Base-by-base conservation (phyloP, 2,797 vertebrate genomes). In the Eurystomus glaucurus region DNA sequence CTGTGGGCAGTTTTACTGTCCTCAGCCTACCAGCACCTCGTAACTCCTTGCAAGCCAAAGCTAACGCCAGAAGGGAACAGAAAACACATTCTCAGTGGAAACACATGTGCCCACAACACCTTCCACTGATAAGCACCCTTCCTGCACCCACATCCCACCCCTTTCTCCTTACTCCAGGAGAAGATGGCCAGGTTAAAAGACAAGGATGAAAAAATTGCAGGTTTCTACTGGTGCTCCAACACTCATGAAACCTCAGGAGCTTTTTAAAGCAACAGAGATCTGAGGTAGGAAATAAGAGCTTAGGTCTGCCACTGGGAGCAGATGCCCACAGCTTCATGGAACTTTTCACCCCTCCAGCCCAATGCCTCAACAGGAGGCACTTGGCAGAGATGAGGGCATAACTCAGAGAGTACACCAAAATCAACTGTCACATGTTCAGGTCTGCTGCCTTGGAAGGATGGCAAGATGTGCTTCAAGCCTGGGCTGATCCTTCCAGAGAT, bases 1-100 rank as follows among this genome's bases (percentile, higher is more conserved):
- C 52, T 6, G 23, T 19, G 75, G 52, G 86, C 74, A 74, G 35
- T 70, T 90, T 90, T 48, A 74, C 92, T 93, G 92, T 92, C 84
- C 91, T 72, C 68, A 68, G 54, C 45, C 43, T 69, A 65, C 74
- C 83, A 39, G 46, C 96, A 89, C 90, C 90, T 96, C 80, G 3
- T 87, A 85, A 94, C 52, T 89, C 85, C 72, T 35, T 41, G 51
- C 46, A 35, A 95, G 78, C 43, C 48, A 23, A 75, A 65, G 48
- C 61, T 83, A 21, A 86, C 72, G 86, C 85, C 93, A 94, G 85
- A 75, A 92, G 51, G 0, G 80, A 94, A 76, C 62, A 89, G 91
- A 87, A 95, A 80, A 55, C 45, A 52, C 68, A 22, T 94, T 92
- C 68, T 94, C 4, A 1, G 75, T 61, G 3, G 5, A 82, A 80